Evolutionary conservation across 2,113 vertebrate species (phyloP).

Genomic region (Protomyctophum bolini): DNA sequence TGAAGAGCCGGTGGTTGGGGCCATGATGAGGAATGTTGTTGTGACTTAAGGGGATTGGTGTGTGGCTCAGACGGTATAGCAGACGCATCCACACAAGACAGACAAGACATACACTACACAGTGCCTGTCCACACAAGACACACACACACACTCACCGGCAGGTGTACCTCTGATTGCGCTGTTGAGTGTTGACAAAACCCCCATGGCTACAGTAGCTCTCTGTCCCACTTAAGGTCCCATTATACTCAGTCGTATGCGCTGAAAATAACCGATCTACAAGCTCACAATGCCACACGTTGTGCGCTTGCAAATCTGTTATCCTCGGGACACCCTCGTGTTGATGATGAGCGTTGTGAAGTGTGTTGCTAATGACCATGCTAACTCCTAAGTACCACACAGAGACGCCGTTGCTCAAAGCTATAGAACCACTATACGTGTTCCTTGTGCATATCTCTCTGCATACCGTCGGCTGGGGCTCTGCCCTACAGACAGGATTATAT

Average conservation of each 20-base stretch:
- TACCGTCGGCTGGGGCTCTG: constrained; percentile 22
- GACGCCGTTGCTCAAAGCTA: too few species aligned
- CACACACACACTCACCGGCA: constrained; percentile 17
- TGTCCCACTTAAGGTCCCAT: constrained; percentile 30
- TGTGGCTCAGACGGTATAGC: constrained; percentile 61
- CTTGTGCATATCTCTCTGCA: constrained; percentile 1
- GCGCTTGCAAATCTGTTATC: too few species aligned
- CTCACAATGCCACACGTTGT: too few species aligned
- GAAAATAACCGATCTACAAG: too few species aligned
- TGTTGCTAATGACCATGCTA: constrained; percentile 5
- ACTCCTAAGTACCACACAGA: neutral
- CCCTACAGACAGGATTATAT: constrained; percentile 59
- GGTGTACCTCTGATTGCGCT: constrained; percentile 52
- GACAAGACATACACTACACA: constrained; percentile 18
- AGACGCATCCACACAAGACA: constrained; percentile 25
- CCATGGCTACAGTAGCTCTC: neutral
- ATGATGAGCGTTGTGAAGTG: neutral
- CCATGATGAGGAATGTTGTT: constrained; percentile 71
- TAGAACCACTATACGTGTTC: neutral
- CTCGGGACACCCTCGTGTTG: too few species aligned
- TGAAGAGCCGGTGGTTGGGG: constrained; percentile 56
- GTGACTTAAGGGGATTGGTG: constrained; percentile 58
- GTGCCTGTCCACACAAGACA: neutral
- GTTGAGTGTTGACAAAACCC: constrained; percentile 24
- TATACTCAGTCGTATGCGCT: neutral